These are phyloP conservation scores for Rhea pennata DNA, from an alignment of 2,113 vertebrate species.

Conservation along the genomic window DNA sequence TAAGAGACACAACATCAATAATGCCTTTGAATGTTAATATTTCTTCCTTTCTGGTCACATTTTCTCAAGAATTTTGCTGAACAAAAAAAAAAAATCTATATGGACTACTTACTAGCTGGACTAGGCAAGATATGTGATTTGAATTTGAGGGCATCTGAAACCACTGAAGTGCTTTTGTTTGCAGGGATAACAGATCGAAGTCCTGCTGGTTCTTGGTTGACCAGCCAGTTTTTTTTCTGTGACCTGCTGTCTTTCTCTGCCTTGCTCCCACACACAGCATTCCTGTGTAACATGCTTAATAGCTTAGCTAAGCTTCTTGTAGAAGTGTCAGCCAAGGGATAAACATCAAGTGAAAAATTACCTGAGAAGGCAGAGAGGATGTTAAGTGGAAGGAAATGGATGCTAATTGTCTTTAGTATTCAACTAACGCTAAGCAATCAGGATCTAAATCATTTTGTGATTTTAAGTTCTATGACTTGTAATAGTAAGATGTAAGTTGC, in stretches of 20 bases:
- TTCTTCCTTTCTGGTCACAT: neutral
- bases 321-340: neutral
- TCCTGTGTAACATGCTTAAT: neutral
- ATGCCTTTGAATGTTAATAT: neutral
- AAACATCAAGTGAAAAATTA: neutral
- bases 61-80: neutral
- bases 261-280: neutral
- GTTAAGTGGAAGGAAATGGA: neutral
- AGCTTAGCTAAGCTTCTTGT: neutral
- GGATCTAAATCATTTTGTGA: neutral
- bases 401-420: neutral
- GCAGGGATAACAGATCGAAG: neutral
- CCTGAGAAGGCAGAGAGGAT: neutral
- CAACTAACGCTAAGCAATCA: neutral
- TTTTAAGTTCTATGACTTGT: fast-evolving
- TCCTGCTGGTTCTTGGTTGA: neutral
- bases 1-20: neutral
- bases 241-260: neutral
- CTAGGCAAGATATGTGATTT: neutral
- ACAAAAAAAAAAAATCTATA: neutral
- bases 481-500: neutral
- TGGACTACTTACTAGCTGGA: neutral
- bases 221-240: neutral
- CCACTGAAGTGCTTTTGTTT: neutral
- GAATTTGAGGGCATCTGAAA: neutral